These are phyloP conservation scores for Hippotragus niger DNA, from an alignment of 2,113 vertebrate species.

Conservation along the genomic window DNA sequence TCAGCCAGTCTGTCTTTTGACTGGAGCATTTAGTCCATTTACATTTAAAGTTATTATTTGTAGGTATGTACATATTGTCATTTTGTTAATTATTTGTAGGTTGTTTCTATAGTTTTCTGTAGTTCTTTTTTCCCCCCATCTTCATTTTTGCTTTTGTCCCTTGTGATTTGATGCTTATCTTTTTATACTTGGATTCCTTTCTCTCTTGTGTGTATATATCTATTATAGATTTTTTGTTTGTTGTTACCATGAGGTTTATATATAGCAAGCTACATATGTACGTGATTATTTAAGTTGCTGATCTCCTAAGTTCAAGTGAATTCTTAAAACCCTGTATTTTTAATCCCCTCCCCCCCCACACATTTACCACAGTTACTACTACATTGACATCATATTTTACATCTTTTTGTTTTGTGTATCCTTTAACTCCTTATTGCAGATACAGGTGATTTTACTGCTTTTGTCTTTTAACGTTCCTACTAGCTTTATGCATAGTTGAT, in stretches of 20 bases:
- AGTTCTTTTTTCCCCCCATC: neutral
- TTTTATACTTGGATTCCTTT: neutral
- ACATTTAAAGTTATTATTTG: neutral
- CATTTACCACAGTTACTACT: neutral
- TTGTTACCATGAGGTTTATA: neutral
- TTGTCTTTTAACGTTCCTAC: neutral
- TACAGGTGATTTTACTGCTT: neutral
- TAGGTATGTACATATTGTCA: neutral
- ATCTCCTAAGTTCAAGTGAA: neutral
- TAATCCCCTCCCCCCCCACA: fast-evolving
- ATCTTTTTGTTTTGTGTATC: neutral
- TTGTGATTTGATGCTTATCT: neutral
- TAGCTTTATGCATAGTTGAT: neutral
- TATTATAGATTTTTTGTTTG: neutral
- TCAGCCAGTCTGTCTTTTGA: neutral
- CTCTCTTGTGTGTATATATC: neutral
- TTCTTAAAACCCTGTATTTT: neutral
- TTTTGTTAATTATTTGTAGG: neutral
- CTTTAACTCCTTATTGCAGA: neutral
- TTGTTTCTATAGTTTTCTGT: neutral
- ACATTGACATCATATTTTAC: neutral
- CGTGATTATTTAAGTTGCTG: neutral
- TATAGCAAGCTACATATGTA: neutral
- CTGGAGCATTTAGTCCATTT: neutral
- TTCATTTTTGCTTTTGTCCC: neutral